Conservation (phyloP, 1,140 invertebrate genomes). For the Ditylenchus dipsaci region DNA sequence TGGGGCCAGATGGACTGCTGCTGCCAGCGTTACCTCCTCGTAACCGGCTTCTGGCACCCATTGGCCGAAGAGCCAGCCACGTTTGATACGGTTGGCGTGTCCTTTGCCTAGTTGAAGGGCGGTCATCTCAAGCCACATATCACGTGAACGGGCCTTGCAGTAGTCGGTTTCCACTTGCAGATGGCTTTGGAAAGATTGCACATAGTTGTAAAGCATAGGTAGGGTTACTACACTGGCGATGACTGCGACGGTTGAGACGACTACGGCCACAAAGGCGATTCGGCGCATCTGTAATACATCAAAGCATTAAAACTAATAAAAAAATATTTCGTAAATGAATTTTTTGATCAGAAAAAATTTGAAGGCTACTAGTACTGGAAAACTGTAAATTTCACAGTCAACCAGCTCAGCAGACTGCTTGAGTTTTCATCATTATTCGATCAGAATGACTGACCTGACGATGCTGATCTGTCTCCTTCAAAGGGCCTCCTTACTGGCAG, state of each 20-base stretch:
- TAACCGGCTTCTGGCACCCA: slow-evolving; percentile 56
- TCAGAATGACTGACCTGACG: slow-evolving; percentile 10
- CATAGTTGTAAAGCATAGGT: slow-evolving; percentile 58
- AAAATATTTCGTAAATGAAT: too few relatives aligned
- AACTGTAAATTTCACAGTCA: too few relatives aligned
- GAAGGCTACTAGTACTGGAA: too few relatives aligned
- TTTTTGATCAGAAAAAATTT: too few relatives aligned
- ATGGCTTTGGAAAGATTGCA: slow-evolving; percentile 58
- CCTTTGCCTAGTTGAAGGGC: slow-evolving; percentile 58
- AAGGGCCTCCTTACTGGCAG: slow-evolving; percentile 15
- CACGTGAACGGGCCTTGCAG: slow-evolving; percentile 56
- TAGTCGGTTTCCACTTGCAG: slow-evolving; percentile 58
- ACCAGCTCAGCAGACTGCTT: too few relatives aligned
- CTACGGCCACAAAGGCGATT: slow-evolving; percentile 57
- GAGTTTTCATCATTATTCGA: too few relatives aligned
- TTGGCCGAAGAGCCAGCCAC: slow-evolving; percentile 58
- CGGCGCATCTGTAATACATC: slow-evolving; percentile 52
- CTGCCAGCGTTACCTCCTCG: slow-evolving; percentile 31
- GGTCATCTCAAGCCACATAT: slow-evolving; percentile 58
- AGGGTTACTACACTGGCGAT: slow-evolving; percentile 57
- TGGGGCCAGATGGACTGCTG: slow-evolving; percentile 11
- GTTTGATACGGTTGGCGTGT: slow-evolving; percentile 53
- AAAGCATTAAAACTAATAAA: too few relatives aligned
- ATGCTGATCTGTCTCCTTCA: slow-evolving; percentile 54
- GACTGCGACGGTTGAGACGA: slow-evolving; percentile 57